A percentile compares a stretch with the other conserved stretches of the same genome.
Evolutionary conservation across 2,797 vertebrate genomes (phyloP).

Genomic region (Sebastes aleutianus): DNA sequence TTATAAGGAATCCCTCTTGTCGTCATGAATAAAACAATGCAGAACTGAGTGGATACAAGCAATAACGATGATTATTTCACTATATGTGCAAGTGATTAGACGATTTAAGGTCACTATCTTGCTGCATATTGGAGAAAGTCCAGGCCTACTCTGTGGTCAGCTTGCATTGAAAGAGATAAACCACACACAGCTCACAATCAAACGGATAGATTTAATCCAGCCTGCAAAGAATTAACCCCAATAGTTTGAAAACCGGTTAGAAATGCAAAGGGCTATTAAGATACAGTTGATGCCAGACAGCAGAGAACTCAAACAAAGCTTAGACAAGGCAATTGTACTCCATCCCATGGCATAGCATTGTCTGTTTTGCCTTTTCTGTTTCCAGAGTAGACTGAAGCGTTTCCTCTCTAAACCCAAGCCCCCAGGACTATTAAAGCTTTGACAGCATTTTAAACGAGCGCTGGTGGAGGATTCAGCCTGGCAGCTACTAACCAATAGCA

Average conservation of each 20-base stretch:
- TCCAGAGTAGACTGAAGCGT: constrained; percentile 49
- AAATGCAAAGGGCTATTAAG: constrained; percentile 33
- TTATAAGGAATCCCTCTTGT: not conserved
- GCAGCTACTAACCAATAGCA: constrained; percentile 67
- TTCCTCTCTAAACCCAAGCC: constrained; percentile 55
- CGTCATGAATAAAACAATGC: not conserved
- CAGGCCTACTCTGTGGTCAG: constrained; percentile 27
- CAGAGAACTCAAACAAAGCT: constrained; percentile 52
- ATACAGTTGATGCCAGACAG: constrained; percentile 35
- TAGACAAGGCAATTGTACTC: constrained; percentile 32
- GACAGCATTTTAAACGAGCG: constrained; percentile 71
- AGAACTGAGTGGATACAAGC: not conserved
- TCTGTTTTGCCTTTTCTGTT: constrained; percentile 48
- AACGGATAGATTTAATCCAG: constrained; percentile 57
- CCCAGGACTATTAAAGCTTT: constrained; percentile 65
- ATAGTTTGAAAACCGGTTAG: constrained; percentile 45
- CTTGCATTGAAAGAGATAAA: constrained; percentile 41
- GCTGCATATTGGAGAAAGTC: constrained; percentile 32
- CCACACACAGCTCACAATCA: constrained; percentile 45
- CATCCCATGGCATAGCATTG: constrained; percentile 19
- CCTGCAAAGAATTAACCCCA: constrained; percentile 55
- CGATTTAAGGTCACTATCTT: constrained; percentile 34
- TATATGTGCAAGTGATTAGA: constrained; percentile 7
- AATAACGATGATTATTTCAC: not conserved
- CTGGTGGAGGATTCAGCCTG: constrained; percentile 62